These are phyloP conservation scores for Leptodactylus fallax DNA, from an alignment of 2,797 vertebrate genomes.

Conservation along the genomic window DNA sequence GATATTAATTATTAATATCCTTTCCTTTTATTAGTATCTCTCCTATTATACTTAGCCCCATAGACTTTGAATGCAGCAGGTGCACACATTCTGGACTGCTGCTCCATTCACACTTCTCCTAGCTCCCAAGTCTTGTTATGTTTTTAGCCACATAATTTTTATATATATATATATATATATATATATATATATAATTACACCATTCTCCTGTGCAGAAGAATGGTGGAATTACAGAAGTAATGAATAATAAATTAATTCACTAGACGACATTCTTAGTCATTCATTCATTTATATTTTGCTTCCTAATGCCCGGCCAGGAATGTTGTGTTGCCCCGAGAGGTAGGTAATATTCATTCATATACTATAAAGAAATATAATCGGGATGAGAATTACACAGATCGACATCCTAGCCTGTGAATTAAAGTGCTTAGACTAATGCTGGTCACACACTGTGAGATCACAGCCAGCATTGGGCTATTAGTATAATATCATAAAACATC, in stretches of 20 bases:
- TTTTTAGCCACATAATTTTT: too few species aligned
- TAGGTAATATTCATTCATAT: conserved; percentile 2
- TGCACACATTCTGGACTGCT: too few species aligned
- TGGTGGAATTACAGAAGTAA: not conserved
- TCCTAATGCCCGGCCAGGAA: not conserved
- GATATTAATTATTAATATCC: too few species aligned
- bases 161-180: too few species aligned
- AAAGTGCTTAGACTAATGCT: not conserved
- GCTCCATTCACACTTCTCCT: too few species aligned
- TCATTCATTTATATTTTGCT: not conserved
- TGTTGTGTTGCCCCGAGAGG: not conserved
- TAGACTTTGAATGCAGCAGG: too few species aligned
- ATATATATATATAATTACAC: too few species aligned
- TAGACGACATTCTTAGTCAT: not conserved
- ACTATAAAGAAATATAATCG: not conserved
- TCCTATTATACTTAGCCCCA: too few species aligned
- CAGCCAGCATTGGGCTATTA: not conserved
- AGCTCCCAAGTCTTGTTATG: too few species aligned
- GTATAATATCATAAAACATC: not conserved
- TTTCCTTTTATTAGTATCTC: too few species aligned
- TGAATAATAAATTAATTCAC: not conserved
- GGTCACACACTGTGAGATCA: conserved; percentile 12
- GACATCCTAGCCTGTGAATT: not conserved
- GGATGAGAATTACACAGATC: conserved; percentile 10
- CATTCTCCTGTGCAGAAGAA: too few species aligned